Evolutionary conservation across 92 coral and sea anemone genomes (phyloP).

Genomic region (Palythoa caribaeorum): DNA sequence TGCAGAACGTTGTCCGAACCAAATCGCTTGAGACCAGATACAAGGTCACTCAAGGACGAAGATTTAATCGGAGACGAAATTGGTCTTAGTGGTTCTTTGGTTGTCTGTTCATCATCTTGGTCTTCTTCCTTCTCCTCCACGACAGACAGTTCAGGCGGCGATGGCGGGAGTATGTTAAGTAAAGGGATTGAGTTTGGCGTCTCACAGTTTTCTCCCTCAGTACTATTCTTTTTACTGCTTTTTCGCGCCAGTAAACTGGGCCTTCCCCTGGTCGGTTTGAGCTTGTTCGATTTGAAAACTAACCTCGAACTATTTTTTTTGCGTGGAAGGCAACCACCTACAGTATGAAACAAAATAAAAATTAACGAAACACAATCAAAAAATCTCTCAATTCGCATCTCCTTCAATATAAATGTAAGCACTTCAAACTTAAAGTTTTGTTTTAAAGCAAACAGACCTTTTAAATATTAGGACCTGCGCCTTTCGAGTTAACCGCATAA

Average conservation of each 20-base stretch:
- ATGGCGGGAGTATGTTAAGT: slow-evolving; percentile 76
- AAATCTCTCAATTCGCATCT: too few species aligned
- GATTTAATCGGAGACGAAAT: slow-evolving; percentile 48
- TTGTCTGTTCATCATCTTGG: slow-evolving; percentile 7
- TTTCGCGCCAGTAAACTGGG: not conserved
- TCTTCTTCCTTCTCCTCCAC: slow-evolving; percentile 52
- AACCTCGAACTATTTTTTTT: slow-evolving; percentile 14
- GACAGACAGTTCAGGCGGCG: slow-evolving; percentile 71
- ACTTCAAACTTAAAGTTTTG: not conserved
- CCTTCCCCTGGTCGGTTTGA: slow-evolving; percentile 29
- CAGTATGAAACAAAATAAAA: not conserved
- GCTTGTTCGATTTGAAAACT: slow-evolving; percentile 38
- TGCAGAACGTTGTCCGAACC: slow-evolving; percentile 39
- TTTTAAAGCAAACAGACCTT: not conserved
- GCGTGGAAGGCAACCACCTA: slow-evolving; percentile 40
- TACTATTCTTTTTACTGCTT: slow-evolving; percentile 12
- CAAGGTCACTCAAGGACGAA: slow-evolving; percentile 66
- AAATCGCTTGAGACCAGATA: slow-evolving; percentile 33
- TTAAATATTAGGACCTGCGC: not conserved
- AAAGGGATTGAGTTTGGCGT: slow-evolving; percentile 76
- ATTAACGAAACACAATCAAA: not conserved
- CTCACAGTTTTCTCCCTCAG: slow-evolving; percentile 38
- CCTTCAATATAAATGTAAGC: not conserved
- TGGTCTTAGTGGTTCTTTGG: slow-evolving; percentile 27
- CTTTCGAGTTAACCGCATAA: not conserved